A percentile compares a stretch with the other conserved stretches of the same genome.
Conservation (phyloP, 2,113 vertebrate species). For the Xiphias gladius region DNA sequence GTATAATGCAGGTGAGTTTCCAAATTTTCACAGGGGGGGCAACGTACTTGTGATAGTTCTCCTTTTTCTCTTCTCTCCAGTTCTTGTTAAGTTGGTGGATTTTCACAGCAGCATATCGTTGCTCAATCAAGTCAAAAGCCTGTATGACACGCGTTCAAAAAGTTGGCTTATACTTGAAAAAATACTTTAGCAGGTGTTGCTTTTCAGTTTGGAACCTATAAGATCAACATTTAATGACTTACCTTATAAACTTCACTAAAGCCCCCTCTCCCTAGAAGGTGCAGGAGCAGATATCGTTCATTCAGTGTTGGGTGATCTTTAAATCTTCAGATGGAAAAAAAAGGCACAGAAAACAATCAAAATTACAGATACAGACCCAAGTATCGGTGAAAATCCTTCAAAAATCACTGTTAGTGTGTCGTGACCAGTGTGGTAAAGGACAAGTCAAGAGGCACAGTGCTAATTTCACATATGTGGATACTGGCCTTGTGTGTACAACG, state of each 20-base stretch:
- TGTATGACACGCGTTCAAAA: constrained; percentile 60
- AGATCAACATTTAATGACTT: constrained; percentile 19
- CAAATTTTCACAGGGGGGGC: neutral
- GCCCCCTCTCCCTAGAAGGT: constrained; percentile 97
- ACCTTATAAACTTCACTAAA: constrained; percentile 99
- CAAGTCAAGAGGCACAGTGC: neutral
- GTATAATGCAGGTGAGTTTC: neutral
- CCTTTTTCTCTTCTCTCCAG: constrained; percentile 99
- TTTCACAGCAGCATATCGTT: constrained; percentile 99
- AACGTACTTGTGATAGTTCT: constrained; percentile 99
- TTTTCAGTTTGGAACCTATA: neutral
- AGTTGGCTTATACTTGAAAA: neutral
- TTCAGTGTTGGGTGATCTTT: constrained; percentile 99
- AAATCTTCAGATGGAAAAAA: constrained; percentile 86
- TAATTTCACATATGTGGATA: neutral
- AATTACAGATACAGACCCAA: neutral
- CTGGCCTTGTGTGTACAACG: constrained; percentile 13
- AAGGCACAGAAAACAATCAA: neutral
- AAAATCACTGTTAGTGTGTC: neutral
- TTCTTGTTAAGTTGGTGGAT: constrained; percentile 99
- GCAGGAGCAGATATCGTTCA: constrained; percentile 96
- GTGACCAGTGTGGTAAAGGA: neutral
- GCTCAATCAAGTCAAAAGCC: constrained; percentile 99
- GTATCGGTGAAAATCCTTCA: neutral
- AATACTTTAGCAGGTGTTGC: neutral